Conservation (phyloP, 2,113 vertebrate genomes). For the Bettongia penicillata region DNA sequence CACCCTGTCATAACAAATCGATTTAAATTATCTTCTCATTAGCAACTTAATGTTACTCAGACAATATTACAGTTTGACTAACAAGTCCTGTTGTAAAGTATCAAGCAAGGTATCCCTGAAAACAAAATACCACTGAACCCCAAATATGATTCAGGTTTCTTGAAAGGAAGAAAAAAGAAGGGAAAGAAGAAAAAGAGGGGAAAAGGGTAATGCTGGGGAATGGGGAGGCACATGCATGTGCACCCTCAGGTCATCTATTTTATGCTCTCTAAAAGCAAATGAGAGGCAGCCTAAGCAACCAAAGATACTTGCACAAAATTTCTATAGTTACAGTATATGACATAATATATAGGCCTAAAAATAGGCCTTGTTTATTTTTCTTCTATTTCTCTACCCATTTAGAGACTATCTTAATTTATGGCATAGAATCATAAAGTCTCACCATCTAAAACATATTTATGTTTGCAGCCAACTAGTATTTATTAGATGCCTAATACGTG, state of each 20-base stretch:
- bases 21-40: neutral
- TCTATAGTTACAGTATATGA: neutral
- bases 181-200: neutral
- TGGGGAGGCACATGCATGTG: neutral
- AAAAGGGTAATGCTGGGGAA: neutral
- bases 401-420: neutral
- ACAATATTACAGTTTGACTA: conserved; percentile 22
- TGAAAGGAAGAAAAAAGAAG: neutral
- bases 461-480: neutral
- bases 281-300: neutral
- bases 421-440: neutral
- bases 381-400: neutral
- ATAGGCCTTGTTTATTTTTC: neutral
- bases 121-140: neutral
- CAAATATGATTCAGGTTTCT: neutral
- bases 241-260: neutral
- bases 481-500: neutral
- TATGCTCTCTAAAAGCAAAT: neutral
- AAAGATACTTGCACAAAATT: neutral
- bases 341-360: neutral
- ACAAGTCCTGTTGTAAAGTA: conserved; percentile 23
- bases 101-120: conserved; percentile 34
- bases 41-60: neutral
- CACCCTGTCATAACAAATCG: neutral
- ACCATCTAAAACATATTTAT: neutral